Base-by-base conservation (phyloP, 2,888 invertebrate species). In the Tipula vernalis region DNA sequence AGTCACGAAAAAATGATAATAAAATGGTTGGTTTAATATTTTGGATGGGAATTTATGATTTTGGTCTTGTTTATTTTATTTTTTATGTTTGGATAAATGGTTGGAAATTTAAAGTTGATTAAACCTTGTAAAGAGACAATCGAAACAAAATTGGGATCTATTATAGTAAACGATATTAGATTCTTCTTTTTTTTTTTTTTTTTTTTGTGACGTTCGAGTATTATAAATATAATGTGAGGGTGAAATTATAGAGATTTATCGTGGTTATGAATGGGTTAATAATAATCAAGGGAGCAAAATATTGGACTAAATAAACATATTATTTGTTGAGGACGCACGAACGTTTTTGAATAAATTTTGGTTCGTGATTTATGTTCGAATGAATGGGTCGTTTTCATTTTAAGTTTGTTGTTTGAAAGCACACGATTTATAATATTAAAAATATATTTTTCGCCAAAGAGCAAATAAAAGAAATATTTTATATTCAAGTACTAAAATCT, bases 1-100 rank as follows among this genome's bases (percentile, higher is more conserved):
- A 71, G 71, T 71, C 71, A 71, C 71, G 71, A 71, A 71, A 71
- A 71, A 71, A 71, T 71, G 71, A 71, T 71, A 71, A 71, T 71
- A 71, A 71, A 71, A 71, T 28, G 71, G 71, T 71, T 71, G 71
- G 71, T 71, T 71, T 71, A 71, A 71, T 71, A 71, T 71, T 71
- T 71, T 71, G 71, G 71, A 71, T 28, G 71, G 71, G 71, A 71
- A 71, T 71, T 71, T 71, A 71, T 71, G 71, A 71, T 28, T 71
- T 71, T 71, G 71, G 71, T 71, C 71, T 71, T 71, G 71, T 71
- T 71, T 71, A 71, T 71, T 71, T 71, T 71, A 71, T 71, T 28
- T 71, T 18, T 71, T 28, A 71, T 71, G 71, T 71, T 57, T 71
- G 28, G 71, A 71, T 71, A 71, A 71, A 71, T 28, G 28, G 18